Evolutionary conservation across 1,140 invertebrate species (phyloP).

Genomic region (Drosophila teissieri): DNA sequence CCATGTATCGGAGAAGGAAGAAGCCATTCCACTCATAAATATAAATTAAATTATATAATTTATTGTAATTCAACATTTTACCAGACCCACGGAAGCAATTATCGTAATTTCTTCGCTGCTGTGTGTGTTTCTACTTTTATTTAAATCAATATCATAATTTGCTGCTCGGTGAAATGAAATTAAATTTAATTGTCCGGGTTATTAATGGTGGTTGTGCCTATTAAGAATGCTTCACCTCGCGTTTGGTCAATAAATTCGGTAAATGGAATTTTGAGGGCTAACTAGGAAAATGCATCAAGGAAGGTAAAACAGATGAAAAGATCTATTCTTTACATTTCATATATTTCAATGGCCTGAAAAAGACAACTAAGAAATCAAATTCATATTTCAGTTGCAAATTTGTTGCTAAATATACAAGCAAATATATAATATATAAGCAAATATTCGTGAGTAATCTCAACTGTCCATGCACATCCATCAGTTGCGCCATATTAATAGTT

Average conservation of each 20-base stretch:
- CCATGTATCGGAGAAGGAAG: conserved; percentile 22
- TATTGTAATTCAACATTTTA: conserved; percentile 73
- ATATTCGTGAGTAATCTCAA: conserved; percentile 19
- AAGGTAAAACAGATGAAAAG: not conserved
- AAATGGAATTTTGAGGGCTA: too few species aligned
- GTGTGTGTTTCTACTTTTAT: conserved; percentile 50
- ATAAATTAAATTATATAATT: conserved; percentile 81
- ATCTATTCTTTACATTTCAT: too few species aligned
- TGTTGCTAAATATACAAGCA: too few species aligned
- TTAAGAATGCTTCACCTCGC: conserved; percentile 34
- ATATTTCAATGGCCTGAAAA: too few species aligned
- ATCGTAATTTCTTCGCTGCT: conserved; percentile 63
- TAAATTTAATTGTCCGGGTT: conserved; percentile 60
- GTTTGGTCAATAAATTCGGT: conserved; percentile 27
- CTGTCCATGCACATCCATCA: conserved; percentile 20
- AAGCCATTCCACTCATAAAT: conserved; percentile 55
- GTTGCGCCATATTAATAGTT: conserved; percentile 3
- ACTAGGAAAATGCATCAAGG: not conserved
- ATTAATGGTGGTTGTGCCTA: conserved; percentile 41
- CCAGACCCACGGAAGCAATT: conserved; percentile 66
- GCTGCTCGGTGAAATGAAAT: conserved; percentile 43
- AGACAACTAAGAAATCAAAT: not conserved
- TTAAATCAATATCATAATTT: conserved; percentile 62
- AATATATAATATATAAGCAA: too few species aligned
- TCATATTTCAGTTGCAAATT: too few species aligned